Evolutionary conservation across 1,140 invertebrate species (phyloP).

Genomic region (Hypothenemus hampei): DNA sequence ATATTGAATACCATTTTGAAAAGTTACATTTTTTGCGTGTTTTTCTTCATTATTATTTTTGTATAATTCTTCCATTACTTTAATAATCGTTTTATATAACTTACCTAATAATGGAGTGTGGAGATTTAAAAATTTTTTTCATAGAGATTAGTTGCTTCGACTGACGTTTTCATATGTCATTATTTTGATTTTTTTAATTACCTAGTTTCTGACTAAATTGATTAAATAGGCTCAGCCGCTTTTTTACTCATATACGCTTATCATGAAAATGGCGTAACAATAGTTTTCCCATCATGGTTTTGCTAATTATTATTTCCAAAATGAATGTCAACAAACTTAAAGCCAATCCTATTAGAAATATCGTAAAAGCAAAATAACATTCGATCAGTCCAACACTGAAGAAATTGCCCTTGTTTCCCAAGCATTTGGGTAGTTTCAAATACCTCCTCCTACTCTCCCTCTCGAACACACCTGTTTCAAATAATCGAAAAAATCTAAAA

Average conservation of each 20-base stretch:
- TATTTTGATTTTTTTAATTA: too few species aligned
- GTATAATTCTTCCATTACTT: too few species aligned
- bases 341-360: conserved; percentile 28
- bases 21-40: neutral
- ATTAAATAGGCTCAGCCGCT: too few species aligned
- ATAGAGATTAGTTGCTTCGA: too few species aligned
- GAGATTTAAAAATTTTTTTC: too few species aligned
- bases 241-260: too few species aligned
- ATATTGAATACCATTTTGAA: conserved; percentile 1
- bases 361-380: conserved; percentile 33
- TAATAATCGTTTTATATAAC: too few species aligned
- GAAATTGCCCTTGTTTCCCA: conserved; percentile 27
- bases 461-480: conserved; percentile 54
- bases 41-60: too few species aligned
- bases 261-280: too few species aligned
- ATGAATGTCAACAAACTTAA: conserved; percentile 21
- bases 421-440: conserved; percentile 53
- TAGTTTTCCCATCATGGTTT: neutral
- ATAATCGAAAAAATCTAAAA: conserved; percentile 51
- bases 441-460: conserved; percentile 51
- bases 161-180: too few species aligned
- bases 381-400: conserved; percentile 34
- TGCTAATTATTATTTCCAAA: conserved; percentile 6
- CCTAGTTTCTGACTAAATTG: too few species aligned
- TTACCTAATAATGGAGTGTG: too few species aligned